Evolutionary conservation across 2,888 invertebrate genomes (phyloP), one percentile per base, ranked within the genome.

Genomic region (Microctonus brassicae): DNA sequence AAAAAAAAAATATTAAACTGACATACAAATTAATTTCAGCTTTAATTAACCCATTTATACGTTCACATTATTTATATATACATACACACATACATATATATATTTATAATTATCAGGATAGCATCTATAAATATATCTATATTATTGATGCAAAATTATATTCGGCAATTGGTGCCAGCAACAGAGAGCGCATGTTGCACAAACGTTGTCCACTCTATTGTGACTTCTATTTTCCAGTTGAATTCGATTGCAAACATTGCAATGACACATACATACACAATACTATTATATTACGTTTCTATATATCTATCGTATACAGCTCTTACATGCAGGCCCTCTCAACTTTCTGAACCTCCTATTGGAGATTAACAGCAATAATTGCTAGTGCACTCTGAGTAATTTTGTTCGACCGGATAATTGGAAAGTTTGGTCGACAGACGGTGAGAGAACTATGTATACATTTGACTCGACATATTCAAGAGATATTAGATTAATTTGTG

Each of bases 391-490:
- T 39, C 24, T 20, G 17, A 26, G 39, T 61, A 29, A 62, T 62
- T 69, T 36, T 62, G 62, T 69, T 62, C 61, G 36, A 61, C 69
- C 53, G 53, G 20, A 69, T 69, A 69, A 69, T 69, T 69, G 69
- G 55, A 29, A 68, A 61, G 24, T 52, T 62, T 62, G 22, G 29
- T 34, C 55, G 55, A 62, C 61, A 62, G 62, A 69, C 62, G 53
- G 69, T 3, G 2, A n/a, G n/a, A n/a, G n/a, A n/a, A 39, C 53
- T 55, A n/a, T 26, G 47, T n/a, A n/a, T 62, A 29, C 52, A 69
- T 53, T 55, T 39, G 29, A 20, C 17, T 52, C 33, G 20, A 36
- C 13, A 17, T 57, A 26, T 62, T 26, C 55, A 34, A 13, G 34
- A 26, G 22, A 52, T 52, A 68, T 60, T 20, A 61, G 47, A 68